A percentile compares a stretch with the other conserved stretches of the same genome.
Conservation (phyloP, 2,797 vertebrate species). For the Cynodonichthys magdalenae region DNA sequence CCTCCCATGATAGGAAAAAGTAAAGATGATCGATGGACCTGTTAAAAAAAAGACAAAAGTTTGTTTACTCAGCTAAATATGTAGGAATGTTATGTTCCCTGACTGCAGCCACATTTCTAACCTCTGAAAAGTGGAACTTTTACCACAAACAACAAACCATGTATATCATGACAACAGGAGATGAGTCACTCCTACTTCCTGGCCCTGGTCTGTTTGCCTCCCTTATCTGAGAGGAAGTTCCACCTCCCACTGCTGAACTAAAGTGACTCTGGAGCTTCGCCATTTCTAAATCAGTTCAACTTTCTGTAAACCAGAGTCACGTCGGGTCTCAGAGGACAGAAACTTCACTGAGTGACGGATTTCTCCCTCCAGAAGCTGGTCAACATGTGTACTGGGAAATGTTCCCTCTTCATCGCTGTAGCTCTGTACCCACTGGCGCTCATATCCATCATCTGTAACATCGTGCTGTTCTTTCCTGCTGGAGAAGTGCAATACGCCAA, state of each 20-base stretch:
- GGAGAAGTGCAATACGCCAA: slow-evolving; percentile 66
- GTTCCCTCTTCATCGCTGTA: slow-evolving; percentile 74
- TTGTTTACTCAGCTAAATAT: too few relatives aligned
- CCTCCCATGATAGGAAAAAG: too few relatives aligned
- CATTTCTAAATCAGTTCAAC: not conserved
- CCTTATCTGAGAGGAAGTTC: slow-evolving; percentile 31
- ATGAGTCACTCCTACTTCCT: slow-evolving; percentile 47
- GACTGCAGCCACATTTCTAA: not conserved
- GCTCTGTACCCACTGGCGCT: slow-evolving; percentile 75
- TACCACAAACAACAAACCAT: slow-evolving; percentile 3
- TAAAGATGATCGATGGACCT: too few relatives aligned
- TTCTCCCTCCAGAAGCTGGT: not conserved
- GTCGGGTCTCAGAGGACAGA: not conserved
- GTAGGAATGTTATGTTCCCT: not conserved
- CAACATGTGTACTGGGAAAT: slow-evolving; percentile 84
- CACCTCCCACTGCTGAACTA: slow-evolving; percentile 41
- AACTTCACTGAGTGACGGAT: not conserved
- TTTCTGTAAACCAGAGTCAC: not conserved
- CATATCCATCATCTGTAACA: slow-evolving; percentile 82
- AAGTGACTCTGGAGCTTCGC: not conserved
- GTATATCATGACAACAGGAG: slow-evolving; percentile 7
- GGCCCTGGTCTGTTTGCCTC: slow-evolving; percentile 52
- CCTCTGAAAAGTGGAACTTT: not conserved
- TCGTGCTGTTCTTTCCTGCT: slow-evolving; percentile 82
- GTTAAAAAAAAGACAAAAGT: not conserved